Evolutionary conservation across 1,140 invertebrate genomes (phyloP).

Genomic region (Phthorimaea operculella): DNA sequence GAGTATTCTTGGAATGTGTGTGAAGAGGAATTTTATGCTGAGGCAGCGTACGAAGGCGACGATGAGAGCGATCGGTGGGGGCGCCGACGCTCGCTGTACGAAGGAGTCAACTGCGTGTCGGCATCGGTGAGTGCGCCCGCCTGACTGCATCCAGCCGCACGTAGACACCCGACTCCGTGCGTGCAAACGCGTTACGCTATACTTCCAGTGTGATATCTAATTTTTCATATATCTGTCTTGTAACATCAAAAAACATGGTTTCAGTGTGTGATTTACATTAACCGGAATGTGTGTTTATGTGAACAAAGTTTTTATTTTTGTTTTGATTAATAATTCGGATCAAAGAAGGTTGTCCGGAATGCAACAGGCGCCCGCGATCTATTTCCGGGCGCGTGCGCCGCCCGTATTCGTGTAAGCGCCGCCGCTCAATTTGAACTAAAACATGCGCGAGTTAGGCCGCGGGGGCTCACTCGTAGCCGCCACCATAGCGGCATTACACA

Average conservation of each 20-base stretch:
- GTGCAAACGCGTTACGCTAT: constrained; percentile 27
- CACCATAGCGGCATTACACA: constrained; percentile 62
- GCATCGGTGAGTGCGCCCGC: constrained; percentile 54
- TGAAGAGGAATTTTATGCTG: constrained; percentile 24
- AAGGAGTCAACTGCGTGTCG: constrained; percentile 50
- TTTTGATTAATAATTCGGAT: constrained; percentile 32
- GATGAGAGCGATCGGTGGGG: constrained; percentile 34
- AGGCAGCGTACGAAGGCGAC: constrained; percentile 24
- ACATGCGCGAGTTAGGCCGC: constrained; percentile 62
- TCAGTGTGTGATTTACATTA: constrained; percentile 11
- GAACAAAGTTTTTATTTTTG: constrained; percentile 23
- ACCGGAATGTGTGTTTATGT: constrained; percentile 24
- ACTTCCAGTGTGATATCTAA: background rate
- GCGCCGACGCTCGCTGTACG: constrained; percentile 46
- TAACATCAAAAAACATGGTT: background rate
- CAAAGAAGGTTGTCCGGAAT: constrained; percentile 50
- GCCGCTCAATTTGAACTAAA: constrained; percentile 56
- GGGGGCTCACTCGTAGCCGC: constrained; percentile 64
- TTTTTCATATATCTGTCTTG: background rate
- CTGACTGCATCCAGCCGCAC: constrained; percentile 39
- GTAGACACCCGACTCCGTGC: constrained; percentile 16
- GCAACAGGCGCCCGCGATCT: constrained; percentile 51
- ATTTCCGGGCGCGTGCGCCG: constrained; percentile 57
- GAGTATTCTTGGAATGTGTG: constrained; percentile 19
- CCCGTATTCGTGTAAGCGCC: constrained; percentile 47